Conservation (phyloP, 1,140 invertebrate species). For the Calycopis cecrops region DNA sequence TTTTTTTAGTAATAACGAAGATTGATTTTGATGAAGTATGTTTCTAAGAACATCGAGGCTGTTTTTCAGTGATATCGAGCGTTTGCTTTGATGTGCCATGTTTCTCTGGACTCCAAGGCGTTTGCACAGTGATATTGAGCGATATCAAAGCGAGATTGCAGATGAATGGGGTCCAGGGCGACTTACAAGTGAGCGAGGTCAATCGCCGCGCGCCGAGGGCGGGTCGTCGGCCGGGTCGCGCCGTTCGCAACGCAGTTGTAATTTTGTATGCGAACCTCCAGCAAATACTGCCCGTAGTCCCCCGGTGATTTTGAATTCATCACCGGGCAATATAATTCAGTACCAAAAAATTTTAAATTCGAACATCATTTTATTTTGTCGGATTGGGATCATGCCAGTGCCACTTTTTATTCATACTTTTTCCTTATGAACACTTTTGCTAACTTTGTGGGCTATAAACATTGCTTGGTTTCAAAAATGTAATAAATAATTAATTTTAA, state of each 20-base stretch:
- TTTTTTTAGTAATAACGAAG: no score
- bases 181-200: slow-evolving; percentile 35
- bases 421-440: no score
- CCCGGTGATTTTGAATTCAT: no score
- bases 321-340: no score
- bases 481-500: no score
- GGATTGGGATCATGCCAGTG: no score
- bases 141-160: not conserved
- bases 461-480: no score
- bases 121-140: not conserved
- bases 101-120: not conserved
- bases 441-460: no score
- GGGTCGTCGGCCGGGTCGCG: slow-evolving; percentile 54
- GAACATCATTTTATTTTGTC: no score
- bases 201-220: slow-evolving; percentile 38
- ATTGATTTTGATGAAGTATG: no score
- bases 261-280: slow-evolving; percentile 52
- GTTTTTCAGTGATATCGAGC: not conserved
- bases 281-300: slow-evolving; percentile 42
- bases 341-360: no score
- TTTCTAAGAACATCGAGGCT: not conserved
- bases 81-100: not conserved
- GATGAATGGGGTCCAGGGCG: slow-evolving; percentile 3
- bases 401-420: no score
- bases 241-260: slow-evolving; percentile 34